Percentiles rank a stretch among this genome's conserved stretches.
Evolutionary conservation across 2,113 vertebrate genomes (phyloP).

Genomic region (Danionella cerebrum): DNA sequence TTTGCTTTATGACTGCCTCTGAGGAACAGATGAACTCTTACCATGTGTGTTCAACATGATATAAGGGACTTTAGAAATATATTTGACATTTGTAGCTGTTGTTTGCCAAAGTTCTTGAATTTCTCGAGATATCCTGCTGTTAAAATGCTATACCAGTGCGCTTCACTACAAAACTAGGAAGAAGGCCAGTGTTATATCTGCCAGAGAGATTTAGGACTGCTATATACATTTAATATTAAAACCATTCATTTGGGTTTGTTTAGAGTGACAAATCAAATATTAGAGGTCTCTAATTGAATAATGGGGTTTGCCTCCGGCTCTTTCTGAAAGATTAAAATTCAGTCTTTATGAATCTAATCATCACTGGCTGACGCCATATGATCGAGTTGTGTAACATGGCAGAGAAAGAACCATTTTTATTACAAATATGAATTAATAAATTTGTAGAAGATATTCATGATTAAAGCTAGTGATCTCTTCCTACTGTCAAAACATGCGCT

Average conservation of each 20-base stretch:
- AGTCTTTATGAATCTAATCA: constrained; percentile 1
- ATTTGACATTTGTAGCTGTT: background rate
- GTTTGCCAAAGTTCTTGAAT: background rate
- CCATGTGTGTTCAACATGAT: background rate
- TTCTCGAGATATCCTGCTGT: constrained; percentile 1
- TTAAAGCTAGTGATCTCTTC: background rate
- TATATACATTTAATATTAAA: constrained; percentile 7
- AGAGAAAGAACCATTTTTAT: background rate
- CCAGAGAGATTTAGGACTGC: background rate
- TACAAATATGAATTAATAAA: background rate
- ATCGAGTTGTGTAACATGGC: background rate
- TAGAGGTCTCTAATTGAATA: background rate
- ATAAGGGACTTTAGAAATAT: background rate
- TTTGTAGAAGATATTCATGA: background rate
- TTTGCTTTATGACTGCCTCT: background rate
- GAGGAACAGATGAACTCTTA: background rate
- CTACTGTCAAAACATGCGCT: background rate
- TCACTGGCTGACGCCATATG: background rate
- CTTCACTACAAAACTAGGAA: background rate
- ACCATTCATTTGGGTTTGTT: background rate
- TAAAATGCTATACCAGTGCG: background rate
- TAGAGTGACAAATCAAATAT: background rate
- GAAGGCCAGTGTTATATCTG: background rate
- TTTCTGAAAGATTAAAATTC: constrained; percentile 2
- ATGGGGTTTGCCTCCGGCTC: background rate